phyloP scores from a whole-genome alignment of 2,797 vertebrate genomes.

The Hypotaenidia okinawae region DNA sequence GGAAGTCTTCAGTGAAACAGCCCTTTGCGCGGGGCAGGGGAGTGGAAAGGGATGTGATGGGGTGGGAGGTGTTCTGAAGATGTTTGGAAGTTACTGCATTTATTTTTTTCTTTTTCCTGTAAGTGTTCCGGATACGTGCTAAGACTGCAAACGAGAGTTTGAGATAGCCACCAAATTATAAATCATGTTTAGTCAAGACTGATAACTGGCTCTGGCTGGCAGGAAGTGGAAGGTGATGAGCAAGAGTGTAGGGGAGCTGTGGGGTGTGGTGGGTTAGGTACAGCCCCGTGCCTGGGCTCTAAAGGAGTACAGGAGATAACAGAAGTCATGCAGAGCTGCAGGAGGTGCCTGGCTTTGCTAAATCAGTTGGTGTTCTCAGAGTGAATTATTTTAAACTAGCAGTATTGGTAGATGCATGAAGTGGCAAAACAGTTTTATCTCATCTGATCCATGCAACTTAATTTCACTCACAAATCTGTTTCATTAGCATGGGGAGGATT shows the following conservation, averaged over 20 bases:
- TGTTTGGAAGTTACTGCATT: not conserved
- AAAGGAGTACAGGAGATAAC: not conserved
- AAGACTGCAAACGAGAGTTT: not conserved
- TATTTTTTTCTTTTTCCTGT: not conserved
- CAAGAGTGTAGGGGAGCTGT: not conserved
- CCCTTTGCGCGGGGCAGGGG: not conserved
- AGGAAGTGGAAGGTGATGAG: slow-evolving; percentile 59
- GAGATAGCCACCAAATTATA: not conserved
- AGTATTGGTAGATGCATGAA: not conserved
- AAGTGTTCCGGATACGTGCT: not conserved
- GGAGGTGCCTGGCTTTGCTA: not conserved
- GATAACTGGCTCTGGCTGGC: not conserved
- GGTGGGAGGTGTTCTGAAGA: not conserved
- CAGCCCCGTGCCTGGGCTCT: not conserved
- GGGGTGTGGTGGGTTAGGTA: not conserved
- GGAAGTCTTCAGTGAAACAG: not conserved
- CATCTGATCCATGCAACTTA: not conserved
- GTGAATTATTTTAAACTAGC: not conserved
- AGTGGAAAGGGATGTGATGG: not conserved
- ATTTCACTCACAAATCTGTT: not conserved
- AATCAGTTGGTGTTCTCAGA: not conserved
- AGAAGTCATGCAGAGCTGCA: not conserved
- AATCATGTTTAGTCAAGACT: not conserved
- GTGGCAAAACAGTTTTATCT: not conserved
- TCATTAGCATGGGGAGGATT: not conserved